These are phyloP conservation scores for Apostichopus leukothele DNA, from an alignment of 53 echinoderm and acorn worm genomes.

Conservation along the genomic window DNA sequence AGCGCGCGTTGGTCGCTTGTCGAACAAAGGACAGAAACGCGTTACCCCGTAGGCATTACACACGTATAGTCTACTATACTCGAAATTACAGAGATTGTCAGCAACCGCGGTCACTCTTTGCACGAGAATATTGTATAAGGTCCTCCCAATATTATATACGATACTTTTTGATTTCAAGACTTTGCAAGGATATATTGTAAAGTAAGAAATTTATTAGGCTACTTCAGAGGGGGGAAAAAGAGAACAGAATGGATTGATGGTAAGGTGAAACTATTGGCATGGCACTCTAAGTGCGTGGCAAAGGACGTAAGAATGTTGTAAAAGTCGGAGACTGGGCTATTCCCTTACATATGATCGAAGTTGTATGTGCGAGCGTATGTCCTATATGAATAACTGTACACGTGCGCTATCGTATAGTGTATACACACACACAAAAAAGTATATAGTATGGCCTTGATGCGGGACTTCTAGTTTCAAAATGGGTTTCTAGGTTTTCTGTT, in stretches of 20 bases:
- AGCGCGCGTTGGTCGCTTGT: conserved; percentile 9
- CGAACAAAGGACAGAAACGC: conserved; percentile 33
- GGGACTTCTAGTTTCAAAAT: too few relatives aligned
- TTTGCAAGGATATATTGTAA: background rate
- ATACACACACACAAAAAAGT: too few relatives aligned
- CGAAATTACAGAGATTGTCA: background rate
- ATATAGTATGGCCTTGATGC: too few relatives aligned
- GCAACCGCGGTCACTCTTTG: background rate
- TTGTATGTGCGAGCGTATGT: background rate
- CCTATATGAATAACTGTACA: background rate
- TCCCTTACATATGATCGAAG: background rate
- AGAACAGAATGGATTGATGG: background rate
- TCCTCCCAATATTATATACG: background rate
- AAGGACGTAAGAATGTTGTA: conserved; percentile 26
- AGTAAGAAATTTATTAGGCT: background rate
- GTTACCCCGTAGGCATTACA: conserved; percentile 29
- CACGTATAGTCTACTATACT: background rate
- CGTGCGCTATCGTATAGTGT: background rate
- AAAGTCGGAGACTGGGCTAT: background rate
- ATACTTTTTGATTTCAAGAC: background rate
- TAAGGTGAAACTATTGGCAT: conserved; percentile 21
- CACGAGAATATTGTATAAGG: background rate
- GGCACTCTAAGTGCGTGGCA: background rate
- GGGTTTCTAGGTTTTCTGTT: too few relatives aligned
- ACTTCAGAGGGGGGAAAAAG: background rate